Evolutionary conservation across 2,888 invertebrate genomes (phyloP), one percentile per base, ranked within the genome.

Genomic region (Boloria selene): DNA sequence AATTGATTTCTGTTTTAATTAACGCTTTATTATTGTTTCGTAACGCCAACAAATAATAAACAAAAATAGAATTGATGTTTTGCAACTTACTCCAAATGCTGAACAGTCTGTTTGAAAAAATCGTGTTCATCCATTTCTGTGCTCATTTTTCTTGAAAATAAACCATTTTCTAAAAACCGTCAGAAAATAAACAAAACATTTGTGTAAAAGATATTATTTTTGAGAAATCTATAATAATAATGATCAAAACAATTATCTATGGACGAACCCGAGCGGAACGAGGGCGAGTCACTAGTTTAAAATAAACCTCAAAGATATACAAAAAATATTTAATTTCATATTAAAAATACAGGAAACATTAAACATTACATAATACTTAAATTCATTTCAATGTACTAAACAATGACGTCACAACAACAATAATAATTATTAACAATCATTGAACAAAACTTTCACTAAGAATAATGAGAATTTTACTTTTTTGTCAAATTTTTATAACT

Each of bases 31-130:
- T 7, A 54, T 49, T 61, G 54, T 74, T 73, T 72, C 69, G 60
- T 67, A 73, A 73, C 55, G 59, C 53, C 65, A 68, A 66, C 64
- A 63, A 65, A 69, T 67, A 71, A 70, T 70, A 72, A 73, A 68
- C 68, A 79, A 69, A 74, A 79, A 79, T 79, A 75, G 76, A 79
- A 79, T 75, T 76, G 70, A 65, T 58, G 70, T 70, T 72, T 75
- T 77, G 70, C 75, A 70, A 77, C 79, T 81, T 90, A 98, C 98
- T 95, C 98, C 80, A 98, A 94, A 92, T 97, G 97, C 84, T 96
- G 96, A 68, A 97, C 96, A 2, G 97, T 96, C 85, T 96, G 95
- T 79, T 94, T 95, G 81, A 96, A 96, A 77, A 91, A 92, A 72
- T 91, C 90, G 83, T 85, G 85, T 77, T 91, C 91, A 72, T 92